phyloP scores from a whole-genome alignment of 1,140 invertebrate species.

The Triops cancriformis region DNA sequence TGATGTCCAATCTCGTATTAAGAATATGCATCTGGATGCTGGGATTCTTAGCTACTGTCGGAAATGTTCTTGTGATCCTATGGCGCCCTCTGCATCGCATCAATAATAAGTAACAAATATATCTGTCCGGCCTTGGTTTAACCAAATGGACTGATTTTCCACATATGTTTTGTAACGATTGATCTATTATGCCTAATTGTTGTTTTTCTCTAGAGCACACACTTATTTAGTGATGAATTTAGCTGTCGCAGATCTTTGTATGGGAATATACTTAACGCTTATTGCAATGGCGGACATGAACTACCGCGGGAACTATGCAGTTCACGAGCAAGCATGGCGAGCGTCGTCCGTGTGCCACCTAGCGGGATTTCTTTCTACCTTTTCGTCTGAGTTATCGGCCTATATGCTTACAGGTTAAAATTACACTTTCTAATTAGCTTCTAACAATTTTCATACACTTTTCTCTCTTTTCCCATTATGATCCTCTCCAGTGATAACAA shows the following conservation, averaged over 20 bases:
- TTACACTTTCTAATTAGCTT: not conserved
- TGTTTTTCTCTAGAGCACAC: conserved; percentile 42
- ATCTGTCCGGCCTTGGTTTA: too few species aligned
- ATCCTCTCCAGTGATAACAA: conserved; percentile 42
- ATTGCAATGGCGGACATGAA: conserved; percentile 45
- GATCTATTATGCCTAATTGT: too few species aligned
- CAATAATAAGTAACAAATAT: conserved; percentile 1
- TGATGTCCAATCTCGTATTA: conserved; percentile 49
- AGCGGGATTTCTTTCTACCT: conserved; percentile 55
- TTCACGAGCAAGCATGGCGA: conserved; percentile 45
- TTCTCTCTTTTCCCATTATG: not conserved
- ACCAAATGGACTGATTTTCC: too few species aligned
- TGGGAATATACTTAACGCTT: conserved; percentile 49
- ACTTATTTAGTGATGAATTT: conserved; percentile 54
- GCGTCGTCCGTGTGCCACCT: conserved; percentile 45
- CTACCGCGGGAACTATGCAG: conserved; percentile 47
- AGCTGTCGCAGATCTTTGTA: conserved; percentile 48
- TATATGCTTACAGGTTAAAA: conserved; percentile 46
- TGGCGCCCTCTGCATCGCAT: conserved; percentile 44
- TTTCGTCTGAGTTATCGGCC: conserved; percentile 56
- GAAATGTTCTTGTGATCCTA: conserved; percentile 53
- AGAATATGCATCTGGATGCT: conserved; percentile 55
- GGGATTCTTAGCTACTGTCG: conserved; percentile 50
- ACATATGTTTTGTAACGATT: too few species aligned
- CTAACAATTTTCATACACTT: not conserved